These are phyloP conservation scores for Trinorchestia longiramus DNA, from an alignment of 1,140 invertebrate species.

Conservation along the genomic window DNA sequence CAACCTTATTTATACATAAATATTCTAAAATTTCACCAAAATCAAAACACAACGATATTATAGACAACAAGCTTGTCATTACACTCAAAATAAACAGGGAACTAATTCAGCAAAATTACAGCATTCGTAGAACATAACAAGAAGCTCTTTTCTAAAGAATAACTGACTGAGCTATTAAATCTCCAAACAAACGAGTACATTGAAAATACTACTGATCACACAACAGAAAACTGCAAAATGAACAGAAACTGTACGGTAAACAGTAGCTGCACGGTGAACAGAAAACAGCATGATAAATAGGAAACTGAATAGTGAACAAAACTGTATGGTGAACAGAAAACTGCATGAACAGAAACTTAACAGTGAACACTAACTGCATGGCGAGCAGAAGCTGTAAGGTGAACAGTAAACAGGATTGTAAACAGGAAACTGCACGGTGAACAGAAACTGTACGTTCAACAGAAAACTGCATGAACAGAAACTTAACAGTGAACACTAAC, in stretches of 20 bases:
- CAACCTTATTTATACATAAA: not conserved
- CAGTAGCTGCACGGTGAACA: not conserved
- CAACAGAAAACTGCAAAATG: not conserved
- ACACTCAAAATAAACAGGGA: not conserved
- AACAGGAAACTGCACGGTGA: not conserved
- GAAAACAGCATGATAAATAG: not conserved
- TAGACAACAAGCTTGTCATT: not conserved
- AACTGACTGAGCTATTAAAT: no score
- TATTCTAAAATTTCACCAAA: not conserved
- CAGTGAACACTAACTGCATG: not conserved
- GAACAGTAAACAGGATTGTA: not conserved
- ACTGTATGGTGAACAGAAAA: conserved; percentile 5
- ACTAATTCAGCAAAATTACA: no score
- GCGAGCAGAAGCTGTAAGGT: not conserved
- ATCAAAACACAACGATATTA: not conserved
- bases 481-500: not conserved
- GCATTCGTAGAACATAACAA: no score
- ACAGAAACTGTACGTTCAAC: not conserved
- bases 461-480: not conserved
- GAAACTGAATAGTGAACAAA: not conserved
- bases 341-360: not conserved
- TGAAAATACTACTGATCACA: no score
- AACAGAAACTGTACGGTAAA: not conserved
- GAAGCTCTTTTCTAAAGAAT: no score
- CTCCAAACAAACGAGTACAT: no score